Base-by-base conservation (phyloP, 2,888 invertebrate species). In the Prenolepis imparis region DNA sequence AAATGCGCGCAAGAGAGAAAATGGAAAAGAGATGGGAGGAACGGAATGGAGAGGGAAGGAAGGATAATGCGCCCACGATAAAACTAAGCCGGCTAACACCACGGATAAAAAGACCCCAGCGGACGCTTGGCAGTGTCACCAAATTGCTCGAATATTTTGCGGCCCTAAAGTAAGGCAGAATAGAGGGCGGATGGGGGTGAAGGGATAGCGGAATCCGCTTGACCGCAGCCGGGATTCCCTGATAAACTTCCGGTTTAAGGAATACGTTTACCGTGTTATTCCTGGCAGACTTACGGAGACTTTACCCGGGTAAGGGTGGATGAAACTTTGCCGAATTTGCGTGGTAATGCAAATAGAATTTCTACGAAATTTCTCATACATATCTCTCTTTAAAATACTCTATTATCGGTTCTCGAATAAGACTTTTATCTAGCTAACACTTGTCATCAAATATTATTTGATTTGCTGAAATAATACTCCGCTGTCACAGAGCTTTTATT, bases 121-220 rank as follows among this genome's bases (percentile, higher is more conserved):
- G 91, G 89, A 90, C 88, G 90, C 91, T 93, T 90, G 93, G 92
- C 91, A 92, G 91, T 92, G 93, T 93, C 92, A 92, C 92, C 93
- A 92, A 94, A 94, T 93, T 91, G 93, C 91, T 93, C 89, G 92
- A 94, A 94, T 93, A 93, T 93, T 93, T 93, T 91, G 90, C 90
- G 89, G 87, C 89, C 87, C 88, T 72, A 74, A 70, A 81, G 52
- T 32, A 66, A 32, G 48, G 63, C 48, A 67, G 67, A 73, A 63
- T 63, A 74, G 83, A 85, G 77, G 48, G 59, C 55, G 44, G 72
- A 66, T 68, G 28, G 41, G 28, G 41, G 3, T 18, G 55, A 41
- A 41, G 55, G 59, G 55, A 44, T 80, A 63, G 52, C 41, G 66
- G 82, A 72, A 82, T 66, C 87, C 89, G 86, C 85, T 88, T 89